Evolutionary conservation across 2,113 vertebrate genomes (phyloP).

Genomic region (Ochotona princeps): DNA sequence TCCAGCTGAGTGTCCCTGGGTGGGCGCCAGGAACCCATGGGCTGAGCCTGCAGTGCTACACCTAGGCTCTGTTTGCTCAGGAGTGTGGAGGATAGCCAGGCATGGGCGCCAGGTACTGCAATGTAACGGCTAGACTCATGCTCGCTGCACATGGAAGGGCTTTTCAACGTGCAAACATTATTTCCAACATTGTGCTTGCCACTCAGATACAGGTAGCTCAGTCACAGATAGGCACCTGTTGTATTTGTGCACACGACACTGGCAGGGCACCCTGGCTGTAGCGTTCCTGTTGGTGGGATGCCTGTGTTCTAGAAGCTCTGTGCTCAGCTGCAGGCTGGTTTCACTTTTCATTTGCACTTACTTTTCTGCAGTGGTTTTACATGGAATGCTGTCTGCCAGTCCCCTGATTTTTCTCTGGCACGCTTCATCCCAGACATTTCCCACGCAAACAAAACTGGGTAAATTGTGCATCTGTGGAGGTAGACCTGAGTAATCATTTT

Average conservation of each 20-base stretch:
- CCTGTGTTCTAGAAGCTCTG: slow-evolving; percentile 4
- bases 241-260: not conserved
- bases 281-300: not conserved
- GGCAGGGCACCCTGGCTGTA: not conserved
- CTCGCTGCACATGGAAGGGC: too few species aligned
- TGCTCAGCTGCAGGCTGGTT: not conserved
- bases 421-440: slow-evolving; percentile 30
- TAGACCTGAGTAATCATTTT: slow-evolving; percentile 17
- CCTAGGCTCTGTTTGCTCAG: too few species aligned
- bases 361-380: not conserved
- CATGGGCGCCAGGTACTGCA: too few species aligned
- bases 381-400: not conserved
- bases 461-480: not conserved
- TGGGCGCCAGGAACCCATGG: too few species aligned
- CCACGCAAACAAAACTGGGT: slow-evolving; percentile 22
- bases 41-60: too few species aligned
- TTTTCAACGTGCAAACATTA: not conserved
- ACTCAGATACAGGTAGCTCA: not conserved
- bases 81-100: too few species aligned
- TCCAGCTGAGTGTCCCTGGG: too few species aligned
- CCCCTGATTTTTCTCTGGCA: not conserved
- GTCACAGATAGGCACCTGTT: not conserved
- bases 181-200: not conserved
- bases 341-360: not conserved
- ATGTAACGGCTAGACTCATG: too few species aligned